Conservation (phyloP, 2,113 vertebrate genomes). For the Trinectes maculatus region DNA sequence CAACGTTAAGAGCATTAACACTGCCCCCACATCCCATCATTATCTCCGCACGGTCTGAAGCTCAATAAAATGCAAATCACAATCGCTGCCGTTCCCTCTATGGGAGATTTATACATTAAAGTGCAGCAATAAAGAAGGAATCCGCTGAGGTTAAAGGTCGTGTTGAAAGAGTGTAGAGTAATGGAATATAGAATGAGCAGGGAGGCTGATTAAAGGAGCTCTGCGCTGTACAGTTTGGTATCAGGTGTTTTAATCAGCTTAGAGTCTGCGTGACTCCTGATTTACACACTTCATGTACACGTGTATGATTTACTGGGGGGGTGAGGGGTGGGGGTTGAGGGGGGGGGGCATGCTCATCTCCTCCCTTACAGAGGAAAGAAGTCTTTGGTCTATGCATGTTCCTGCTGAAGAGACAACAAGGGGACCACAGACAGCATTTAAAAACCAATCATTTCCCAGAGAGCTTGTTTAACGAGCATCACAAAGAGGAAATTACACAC, state of each 20-base stretch:
- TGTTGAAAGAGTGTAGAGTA: slow-evolving; percentile 58
- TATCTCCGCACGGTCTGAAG: slow-evolving; percentile 51
- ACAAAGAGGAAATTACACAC: too few species aligned
- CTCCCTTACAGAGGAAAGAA: slow-evolving; percentile 42
- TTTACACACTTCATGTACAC: slow-evolving; percentile 48
- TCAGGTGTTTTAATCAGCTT: slow-evolving; percentile 66
- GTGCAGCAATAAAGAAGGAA: slow-evolving; percentile 61
- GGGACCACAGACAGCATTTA: slow-evolving; percentile 22
- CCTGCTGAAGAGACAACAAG: slow-evolving; percentile 13
- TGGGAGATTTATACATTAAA: slow-evolving; percentile 70
- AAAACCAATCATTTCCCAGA: slow-evolving; percentile 21
- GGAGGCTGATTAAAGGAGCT: slow-evolving; percentile 62
- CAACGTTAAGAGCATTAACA: slow-evolving; percentile 56
- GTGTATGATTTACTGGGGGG: slow-evolving; percentile 45
- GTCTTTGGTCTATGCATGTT: slow-evolving; percentile 10
- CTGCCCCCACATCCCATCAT: slow-evolving; percentile 62
- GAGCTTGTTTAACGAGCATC: slow-evolving; percentile 19
- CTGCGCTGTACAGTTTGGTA: slow-evolving; percentile 19
- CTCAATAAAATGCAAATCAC: slow-evolving; percentile 72
- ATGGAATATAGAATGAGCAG: slow-evolving; percentile 66
- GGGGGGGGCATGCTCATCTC: slow-evolving; percentile 26
- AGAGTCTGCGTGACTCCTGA: slow-evolving; percentile 27
- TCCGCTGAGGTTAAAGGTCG: slow-evolving; percentile 60
- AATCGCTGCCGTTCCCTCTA: slow-evolving; percentile 49
- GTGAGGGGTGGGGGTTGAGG: too few species aligned